phyloP scores from a whole-genome alignment of 1,140 invertebrate species.

The Papilio xuthus region DNA sequence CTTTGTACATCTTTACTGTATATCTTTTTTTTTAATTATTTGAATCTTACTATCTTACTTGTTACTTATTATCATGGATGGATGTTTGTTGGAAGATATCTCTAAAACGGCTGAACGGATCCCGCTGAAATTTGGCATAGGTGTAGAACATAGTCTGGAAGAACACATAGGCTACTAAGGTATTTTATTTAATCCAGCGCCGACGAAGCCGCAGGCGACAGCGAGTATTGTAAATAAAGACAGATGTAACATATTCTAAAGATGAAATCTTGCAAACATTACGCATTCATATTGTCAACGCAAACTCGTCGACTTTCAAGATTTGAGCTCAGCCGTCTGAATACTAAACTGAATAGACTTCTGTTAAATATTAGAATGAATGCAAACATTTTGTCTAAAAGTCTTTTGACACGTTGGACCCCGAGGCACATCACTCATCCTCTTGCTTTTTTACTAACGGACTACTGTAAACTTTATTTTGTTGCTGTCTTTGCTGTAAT shows the following conservation, averaged over 20 bases:
- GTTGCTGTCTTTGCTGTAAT: too few relatives aligned
- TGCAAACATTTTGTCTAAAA: not conserved
- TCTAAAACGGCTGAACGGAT: too few relatives aligned
- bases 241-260: not conserved
- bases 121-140: too few relatives aligned
- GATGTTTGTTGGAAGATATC: too few relatives aligned
- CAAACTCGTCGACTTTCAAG: not conserved
- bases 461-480: not conserved
- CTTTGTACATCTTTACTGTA: too few relatives aligned
- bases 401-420: not conserved
- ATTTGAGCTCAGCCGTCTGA: not conserved
- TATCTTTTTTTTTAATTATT: too few relatives aligned
- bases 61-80: too few relatives aligned
- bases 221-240: not conserved
- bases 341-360: slow-evolving; percentile 14
- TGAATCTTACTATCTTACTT: too few relatives aligned
- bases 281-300: not conserved
- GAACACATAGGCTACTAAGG: too few relatives aligned
- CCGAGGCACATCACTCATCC: not conserved
- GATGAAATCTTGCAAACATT: not conserved
- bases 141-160: too few relatives aligned
- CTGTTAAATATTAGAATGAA: slow-evolving; percentile 14
- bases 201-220: too few relatives aligned
- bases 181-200: too few relatives aligned
- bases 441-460: not conserved